These are phyloP conservation scores for Ceratina australensis DNA, from an alignment of 1,140 invertebrate genomes.

Conservation along the genomic window DNA sequence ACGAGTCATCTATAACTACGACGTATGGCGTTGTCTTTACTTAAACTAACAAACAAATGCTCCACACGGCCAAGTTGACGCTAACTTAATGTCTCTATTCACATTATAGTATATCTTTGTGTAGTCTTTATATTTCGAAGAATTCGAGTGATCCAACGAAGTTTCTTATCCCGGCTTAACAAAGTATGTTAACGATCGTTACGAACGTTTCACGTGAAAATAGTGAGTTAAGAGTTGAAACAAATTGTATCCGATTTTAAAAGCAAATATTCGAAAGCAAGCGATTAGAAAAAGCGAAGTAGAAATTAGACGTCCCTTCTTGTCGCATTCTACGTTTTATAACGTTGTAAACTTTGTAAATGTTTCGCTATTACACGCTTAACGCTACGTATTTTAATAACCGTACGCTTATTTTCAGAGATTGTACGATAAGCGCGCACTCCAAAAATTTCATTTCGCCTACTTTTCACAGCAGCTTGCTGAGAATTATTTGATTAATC, in stretches of 20 bases:
- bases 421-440: slow-evolving; percentile 72
- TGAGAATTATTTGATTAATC: slow-evolving; percentile 61
- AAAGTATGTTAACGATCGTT: too few species aligned
- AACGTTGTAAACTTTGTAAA: too few species aligned
- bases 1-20: slow-evolving; percentile 70
- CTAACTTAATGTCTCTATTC: slow-evolving; percentile 70
- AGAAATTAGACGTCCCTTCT: not conserved
- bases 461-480: slow-evolving; percentile 74
- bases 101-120: slow-evolving; percentile 32
- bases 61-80: slow-evolving; percentile 79
- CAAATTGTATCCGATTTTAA: too few species aligned
- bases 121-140: slow-evolving; percentile 27
- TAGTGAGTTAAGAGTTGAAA: too few species aligned
- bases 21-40: slow-evolving; percentile 68
- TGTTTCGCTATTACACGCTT: slow-evolving; percentile 34
- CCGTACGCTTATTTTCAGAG: slow-evolving; percentile 69
- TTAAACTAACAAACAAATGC: slow-evolving; percentile 78
- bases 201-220: too few species aligned
- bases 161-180: too few species aligned
- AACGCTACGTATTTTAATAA: slow-evolving; percentile 37
- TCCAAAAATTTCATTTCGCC: slow-evolving; percentile 67
- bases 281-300: not conserved
- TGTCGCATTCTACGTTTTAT: not conserved
- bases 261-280: not conserved
- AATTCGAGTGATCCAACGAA: too few species aligned